Evolutionary conservation across 1,140 invertebrate species (phyloP), one percentile per base, ranked within the genome.

Genomic region (Schlechtendalia chinensis): DNA sequence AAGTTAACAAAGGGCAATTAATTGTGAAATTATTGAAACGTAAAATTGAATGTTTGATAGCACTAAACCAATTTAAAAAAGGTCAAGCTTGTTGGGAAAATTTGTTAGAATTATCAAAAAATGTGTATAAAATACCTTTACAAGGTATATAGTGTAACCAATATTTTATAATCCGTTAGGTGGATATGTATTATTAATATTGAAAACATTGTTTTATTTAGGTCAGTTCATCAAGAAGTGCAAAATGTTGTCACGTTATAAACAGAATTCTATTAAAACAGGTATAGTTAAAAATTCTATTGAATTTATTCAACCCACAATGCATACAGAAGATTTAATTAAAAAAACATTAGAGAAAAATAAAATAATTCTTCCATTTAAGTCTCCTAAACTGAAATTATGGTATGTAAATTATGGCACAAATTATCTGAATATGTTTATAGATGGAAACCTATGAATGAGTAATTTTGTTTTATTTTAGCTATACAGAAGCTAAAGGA

Each of bases 401-500:
- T 63, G 75, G 75, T 79, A 79, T 17, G 45, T 14, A 50, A 45
- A 6, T 50, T 12, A 50, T 50, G n/a, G n/a, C n/a, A n/a, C n/a
- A n/a, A n/a, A 50, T 50, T 50, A 50, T 50, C 14, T 50, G 47
- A 1, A 50, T 50, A 50, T 39, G 32, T 39, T 39, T 39, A 39
- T 39, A 4, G 32, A 39, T 39, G 8, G 32, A 39, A 39, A 8
- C 8, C 3, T 3, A 39, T 8, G 8, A 39, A 39, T 3, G 3
- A 4, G 32, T 4, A 39, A 39, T 39, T 39, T 39, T 39, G 3
- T 39, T 39, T 39, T 39, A 39, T 4, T 50, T 12, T 54, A 84
- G 83, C 82, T 85, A 85, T 81, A 84, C 86, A 61, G 80, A 83
- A 81, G 82, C 85, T 27, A 87, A 86, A 84, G 89, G 89, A 47